Percentiles rank a stretch among this genome's conserved stretches.
phyloP scores from a whole-genome alignment of 2,888 invertebrate genomes.

The Danaus chrysippus region DNA sequence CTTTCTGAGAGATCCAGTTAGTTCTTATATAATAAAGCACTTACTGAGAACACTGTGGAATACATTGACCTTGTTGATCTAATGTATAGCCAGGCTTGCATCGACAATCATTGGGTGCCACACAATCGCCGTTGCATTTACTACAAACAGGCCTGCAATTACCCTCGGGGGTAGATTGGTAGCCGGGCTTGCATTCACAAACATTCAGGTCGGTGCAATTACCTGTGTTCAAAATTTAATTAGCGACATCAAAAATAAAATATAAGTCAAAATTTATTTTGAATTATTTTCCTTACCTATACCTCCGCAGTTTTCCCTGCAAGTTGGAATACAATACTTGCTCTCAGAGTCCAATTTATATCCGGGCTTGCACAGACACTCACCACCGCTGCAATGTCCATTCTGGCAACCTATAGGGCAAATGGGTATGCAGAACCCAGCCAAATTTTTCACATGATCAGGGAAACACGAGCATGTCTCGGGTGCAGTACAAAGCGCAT shows the following conservation, averaged over 20 bases:
- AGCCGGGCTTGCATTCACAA: slow-evolving; percentile 80
- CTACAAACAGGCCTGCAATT: slow-evolving; percentile 66
- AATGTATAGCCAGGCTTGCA: slow-evolving; percentile 52
- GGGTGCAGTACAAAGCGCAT: slow-evolving; percentile 81
- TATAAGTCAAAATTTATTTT: slow-evolving; percentile 6
- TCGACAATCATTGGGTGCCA: slow-evolving; percentile 71
- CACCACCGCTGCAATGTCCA: slow-evolving; percentile 80
- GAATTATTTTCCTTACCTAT: slow-evolving; percentile 49
- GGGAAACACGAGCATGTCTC: slow-evolving; percentile 81
- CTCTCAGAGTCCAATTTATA: slow-evolving; percentile 76
- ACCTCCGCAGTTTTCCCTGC: slow-evolving; percentile 72
- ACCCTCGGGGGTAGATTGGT: slow-evolving; percentile 56
- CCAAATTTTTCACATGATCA: slow-evolving; percentile 78
- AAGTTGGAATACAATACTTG: slow-evolving; percentile 81
- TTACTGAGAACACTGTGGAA: slow-evolving; percentile 56
- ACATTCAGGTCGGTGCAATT: slow-evolving; percentile 77
- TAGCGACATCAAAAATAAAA: background rate
- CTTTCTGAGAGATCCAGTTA: background rate
- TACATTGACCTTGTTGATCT: slow-evolving; percentile 46
- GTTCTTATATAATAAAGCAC: slow-evolving; percentile 25
- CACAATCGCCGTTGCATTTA: slow-evolving; percentile 67
- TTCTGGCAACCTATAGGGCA: slow-evolving; percentile 85
- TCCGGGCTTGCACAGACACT: slow-evolving; percentile 82
- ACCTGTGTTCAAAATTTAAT: slow-evolving; percentile 38
- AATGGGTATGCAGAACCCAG: slow-evolving; percentile 79